Evolutionary conservation across 2,888 invertebrate genomes (phyloP).

Genomic region (Uloborus plumipes): DNA sequence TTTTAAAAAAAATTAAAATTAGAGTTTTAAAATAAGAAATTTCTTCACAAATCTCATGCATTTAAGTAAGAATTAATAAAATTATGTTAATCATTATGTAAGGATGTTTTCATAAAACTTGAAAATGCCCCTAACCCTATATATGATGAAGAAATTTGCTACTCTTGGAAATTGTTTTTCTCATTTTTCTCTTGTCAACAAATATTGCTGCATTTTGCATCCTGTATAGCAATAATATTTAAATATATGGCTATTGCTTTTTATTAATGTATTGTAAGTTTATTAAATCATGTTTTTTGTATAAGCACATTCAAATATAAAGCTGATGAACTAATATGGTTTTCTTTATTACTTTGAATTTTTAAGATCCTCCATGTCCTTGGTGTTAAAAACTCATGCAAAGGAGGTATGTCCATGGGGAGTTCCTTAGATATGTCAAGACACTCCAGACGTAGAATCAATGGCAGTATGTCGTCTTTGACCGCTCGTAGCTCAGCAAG

Average conservation of each 20-base stretch:
- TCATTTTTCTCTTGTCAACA: no score
- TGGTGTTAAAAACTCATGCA: conserved; percentile 75
- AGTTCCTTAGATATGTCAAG: conserved; percentile 72
- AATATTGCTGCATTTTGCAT: no score
- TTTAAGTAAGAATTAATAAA: not conserved
- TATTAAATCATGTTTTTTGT: no score
- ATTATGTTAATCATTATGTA: not conserved
- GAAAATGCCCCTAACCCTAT: no score
- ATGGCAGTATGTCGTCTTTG: conserved; percentile 86
- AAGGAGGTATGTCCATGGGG: conserved; percentile 74
- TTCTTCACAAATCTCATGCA: not conserved
- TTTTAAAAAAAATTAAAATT: no score
- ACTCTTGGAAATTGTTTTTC: no score
- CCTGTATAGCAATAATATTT: no score
- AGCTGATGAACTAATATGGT: not conserved
- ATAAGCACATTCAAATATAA: not conserved
- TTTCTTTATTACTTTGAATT: not conserved
- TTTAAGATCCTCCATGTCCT: conserved; percentile 76
- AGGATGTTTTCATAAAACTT: no score
- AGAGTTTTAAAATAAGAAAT: no score
- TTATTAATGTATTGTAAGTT: no score
- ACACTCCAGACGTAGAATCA: conserved; percentile 75
- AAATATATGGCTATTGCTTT: no score
- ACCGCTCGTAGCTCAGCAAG: conserved; percentile 62
- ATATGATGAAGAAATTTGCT: no score